These are phyloP conservation scores for Thelaira solivaga DNA, from an alignment of 2,888 invertebrate species.

Conservation along the genomic window DNA sequence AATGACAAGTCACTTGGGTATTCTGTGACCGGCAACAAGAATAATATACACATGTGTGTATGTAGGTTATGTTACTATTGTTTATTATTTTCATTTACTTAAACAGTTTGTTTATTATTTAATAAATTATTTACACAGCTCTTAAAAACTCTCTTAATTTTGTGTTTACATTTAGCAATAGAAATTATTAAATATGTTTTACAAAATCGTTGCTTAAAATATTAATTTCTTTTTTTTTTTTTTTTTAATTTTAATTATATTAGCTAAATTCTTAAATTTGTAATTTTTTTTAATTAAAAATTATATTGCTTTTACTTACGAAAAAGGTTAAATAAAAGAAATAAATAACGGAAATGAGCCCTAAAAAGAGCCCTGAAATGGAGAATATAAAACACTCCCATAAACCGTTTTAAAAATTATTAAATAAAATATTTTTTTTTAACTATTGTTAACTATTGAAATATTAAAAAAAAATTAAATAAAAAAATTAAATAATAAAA, in stretches of 20 bases:
- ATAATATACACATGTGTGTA: no score
- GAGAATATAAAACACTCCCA: no score
- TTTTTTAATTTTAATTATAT: constrained; percentile 40
- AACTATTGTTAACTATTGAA: no score
- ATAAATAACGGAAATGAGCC: not conserved
- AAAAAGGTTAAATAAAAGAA: not conserved
- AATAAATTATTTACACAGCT: constrained; percentile 45
- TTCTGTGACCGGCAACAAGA: no score
- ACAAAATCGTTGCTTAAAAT: constrained; percentile 57
- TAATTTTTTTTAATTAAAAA: constrained; percentile 31
- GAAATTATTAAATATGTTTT: constrained; percentile 42
- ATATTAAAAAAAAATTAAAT: no score
- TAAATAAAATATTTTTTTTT: no score
- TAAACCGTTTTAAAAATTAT: no score
- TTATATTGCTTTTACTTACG: constrained; percentile 52
- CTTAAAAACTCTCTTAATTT: constrained; percentile 22
- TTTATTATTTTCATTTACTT: constrained; percentile 2
- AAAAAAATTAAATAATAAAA: no score
- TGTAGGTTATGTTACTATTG: no score
- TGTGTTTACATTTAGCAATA: constrained; percentile 24
- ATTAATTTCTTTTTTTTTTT: constrained; percentile 12
- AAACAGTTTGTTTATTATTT: not conserved
- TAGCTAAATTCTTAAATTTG: constrained; percentile 44
- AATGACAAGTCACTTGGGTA: no score
- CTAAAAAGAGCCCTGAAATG: not conserved